phyloP scores from a whole-genome alignment of 2,888 invertebrate species.

The Argynnis bischoffii region DNA sequence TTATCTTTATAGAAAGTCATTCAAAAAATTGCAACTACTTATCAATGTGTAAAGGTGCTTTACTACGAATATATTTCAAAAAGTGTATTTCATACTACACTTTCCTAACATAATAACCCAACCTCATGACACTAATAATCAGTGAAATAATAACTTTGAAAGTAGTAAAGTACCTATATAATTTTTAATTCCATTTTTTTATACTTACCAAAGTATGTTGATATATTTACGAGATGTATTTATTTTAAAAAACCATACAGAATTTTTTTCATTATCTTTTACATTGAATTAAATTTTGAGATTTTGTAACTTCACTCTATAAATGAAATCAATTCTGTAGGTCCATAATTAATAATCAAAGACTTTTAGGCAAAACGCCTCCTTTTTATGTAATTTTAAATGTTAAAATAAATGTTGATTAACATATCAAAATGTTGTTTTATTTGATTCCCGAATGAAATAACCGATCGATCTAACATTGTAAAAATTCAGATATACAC shows the following conservation, averaged over 20 bases:
- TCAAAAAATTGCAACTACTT: slow-evolving; percentile 34
- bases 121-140: too few relatives aligned
- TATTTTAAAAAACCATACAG: slow-evolving; percentile 17
- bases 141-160: slow-evolving; percentile 1
- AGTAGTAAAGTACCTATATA: slow-evolving; percentile 18
- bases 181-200: not conserved
- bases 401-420: slow-evolving; percentile 81
- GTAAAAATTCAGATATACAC: not conserved
- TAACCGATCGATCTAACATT: not conserved
- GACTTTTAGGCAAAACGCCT: slow-evolving; percentile 79
- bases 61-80: slow-evolving; percentile 1
- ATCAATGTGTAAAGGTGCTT: slow-evolving; percentile 18
- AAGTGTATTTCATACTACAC: slow-evolving; percentile 1
- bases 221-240: slow-evolving; percentile 7
- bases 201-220: slow-evolving; percentile 8
- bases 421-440: slow-evolving; percentile 73
- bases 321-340: slow-evolving; percentile 78
- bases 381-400: slow-evolving; percentile 81
- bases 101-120: not conserved
- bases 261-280: slow-evolving; percentile 17
- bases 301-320: slow-evolving; percentile 53
- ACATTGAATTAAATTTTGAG: not conserved
- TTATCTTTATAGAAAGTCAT: slow-evolving; percentile 35
- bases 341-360: slow-evolving; percentile 69
- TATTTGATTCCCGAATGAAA: slow-evolving; percentile 46